phyloP scores from a whole-genome alignment of 2,113 vertebrate species.

The Oplegnathus fasciatus region DNA sequence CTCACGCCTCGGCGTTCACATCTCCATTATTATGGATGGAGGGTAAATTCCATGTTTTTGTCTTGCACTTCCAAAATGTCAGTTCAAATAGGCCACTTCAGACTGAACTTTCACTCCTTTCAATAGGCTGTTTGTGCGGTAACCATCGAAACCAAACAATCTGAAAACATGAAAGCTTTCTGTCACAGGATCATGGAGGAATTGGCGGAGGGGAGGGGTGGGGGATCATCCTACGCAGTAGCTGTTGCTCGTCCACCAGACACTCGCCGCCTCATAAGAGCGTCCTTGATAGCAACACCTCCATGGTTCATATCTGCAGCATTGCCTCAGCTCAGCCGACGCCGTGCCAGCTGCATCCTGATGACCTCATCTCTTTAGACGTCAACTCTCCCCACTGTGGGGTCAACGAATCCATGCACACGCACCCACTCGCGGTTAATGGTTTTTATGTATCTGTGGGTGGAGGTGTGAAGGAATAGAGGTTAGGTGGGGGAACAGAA shows the following conservation, averaged over 20 bases:
- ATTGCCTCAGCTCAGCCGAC: conserved; percentile 64
- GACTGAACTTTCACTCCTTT: conserved; percentile 43
- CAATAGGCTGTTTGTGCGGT: conserved; percentile 69
- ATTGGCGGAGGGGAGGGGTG: not conserved
- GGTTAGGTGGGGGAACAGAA: conserved; percentile 14
- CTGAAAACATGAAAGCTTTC: conserved; percentile 39
- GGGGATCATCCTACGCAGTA: conserved; percentile 54
- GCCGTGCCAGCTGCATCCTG: conserved; percentile 55
- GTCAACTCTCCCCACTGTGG: conserved; percentile 24
- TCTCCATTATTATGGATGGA: conserved; percentile 18
- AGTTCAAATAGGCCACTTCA: conserved; percentile 36
- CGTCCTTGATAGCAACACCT: conserved; percentile 74
- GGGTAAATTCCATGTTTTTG: conserved; percentile 29
- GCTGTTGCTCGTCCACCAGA: conserved; percentile 57
- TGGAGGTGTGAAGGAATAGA: conserved; percentile 55
- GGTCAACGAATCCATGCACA: conserved; percentile 25
- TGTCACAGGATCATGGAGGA: conserved; percentile 15
- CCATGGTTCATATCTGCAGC: conserved; percentile 67
- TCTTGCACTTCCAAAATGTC: conserved; percentile 58
- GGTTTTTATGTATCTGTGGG: not conserved
- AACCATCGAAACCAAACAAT: conserved; percentile 71
- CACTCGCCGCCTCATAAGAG: conserved; percentile 68
- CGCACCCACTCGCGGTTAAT: not conserved
- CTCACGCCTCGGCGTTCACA: conserved; percentile 16
- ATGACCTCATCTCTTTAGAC: conserved; percentile 67